phyloP scores from a whole-genome alignment of 2,888 invertebrate species.

The Synanthedon formicaeformis region DNA sequence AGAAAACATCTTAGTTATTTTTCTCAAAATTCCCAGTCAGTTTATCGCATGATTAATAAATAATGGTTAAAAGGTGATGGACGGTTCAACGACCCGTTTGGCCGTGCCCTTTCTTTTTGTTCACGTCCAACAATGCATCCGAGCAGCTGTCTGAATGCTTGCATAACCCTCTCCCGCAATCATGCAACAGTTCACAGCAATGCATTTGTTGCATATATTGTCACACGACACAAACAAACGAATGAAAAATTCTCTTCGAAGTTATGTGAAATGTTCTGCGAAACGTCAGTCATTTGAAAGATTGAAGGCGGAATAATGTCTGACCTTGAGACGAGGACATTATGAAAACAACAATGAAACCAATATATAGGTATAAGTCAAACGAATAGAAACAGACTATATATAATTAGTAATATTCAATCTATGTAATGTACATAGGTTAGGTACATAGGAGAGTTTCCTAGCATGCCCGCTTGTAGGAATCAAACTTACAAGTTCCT shows the following conservation, averaged over 20 bases:
- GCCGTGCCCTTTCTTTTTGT: slow-evolving; percentile 15
- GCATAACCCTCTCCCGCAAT: slow-evolving; percentile 10
- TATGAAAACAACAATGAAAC: background rate
- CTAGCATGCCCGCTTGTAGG: too few relatives aligned
- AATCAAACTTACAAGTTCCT: too few relatives aligned
- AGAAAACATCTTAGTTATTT: too few relatives aligned
- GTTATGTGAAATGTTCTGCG: background rate
- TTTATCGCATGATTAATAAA: too few relatives aligned
- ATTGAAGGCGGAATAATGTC: background rate
- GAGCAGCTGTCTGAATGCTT: slow-evolving; percentile 14
- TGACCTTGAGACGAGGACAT: background rate
- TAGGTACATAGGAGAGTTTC: too few relatives aligned
- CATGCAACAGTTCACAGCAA: background rate
- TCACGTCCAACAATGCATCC: slow-evolving; percentile 11
- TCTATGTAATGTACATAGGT: too few relatives aligned
- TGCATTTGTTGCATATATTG: background rate
- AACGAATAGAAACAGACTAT: too few relatives aligned
- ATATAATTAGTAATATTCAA: too few relatives aligned
- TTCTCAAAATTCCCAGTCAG: too few relatives aligned
- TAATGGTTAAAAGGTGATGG: too few relatives aligned
- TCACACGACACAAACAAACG: background rate
- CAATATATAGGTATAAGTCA: too few relatives aligned
- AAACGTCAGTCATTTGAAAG: background rate
- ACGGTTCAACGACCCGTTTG: background rate
- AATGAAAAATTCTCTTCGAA: too few relatives aligned